Evolutionary conservation across 2,888 invertebrate genomes (phyloP), one percentile per base, ranked within the genome.

Genomic region (Mythimna vitellina): DNA sequence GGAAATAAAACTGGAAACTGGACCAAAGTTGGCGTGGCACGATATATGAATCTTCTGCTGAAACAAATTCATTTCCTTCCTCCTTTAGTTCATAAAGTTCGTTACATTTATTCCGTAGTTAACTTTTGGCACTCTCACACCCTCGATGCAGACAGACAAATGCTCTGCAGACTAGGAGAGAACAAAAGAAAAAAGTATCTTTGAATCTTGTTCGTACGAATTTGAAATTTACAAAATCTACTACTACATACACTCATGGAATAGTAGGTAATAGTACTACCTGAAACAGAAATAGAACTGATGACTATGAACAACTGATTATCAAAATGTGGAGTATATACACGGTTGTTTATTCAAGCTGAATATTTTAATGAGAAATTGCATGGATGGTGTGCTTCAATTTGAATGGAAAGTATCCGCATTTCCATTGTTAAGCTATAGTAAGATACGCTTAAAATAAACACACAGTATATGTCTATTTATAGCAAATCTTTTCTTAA

Each of bases 351-450:
- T 81, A 80, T 81, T 78, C 79, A 79, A 85, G 80, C 83, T 71
- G 71, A 84, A 85, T 81, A 89, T 87, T 89, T 89, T 86, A 88
- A 89, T 87, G 84, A 87, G 82, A 68, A 75, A 72, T 73, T 65
- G 65, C 73, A 79, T 78, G 53, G 68, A 82, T 72, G 74, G 54
- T 70, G 66, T 60, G 57, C 63, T 78, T 73, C 53, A 76, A 38
- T 69, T 78, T 80, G 65, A 79, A 87, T 78, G 56, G 69, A 65
- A 77, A 70, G 54, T 75, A 68, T 80, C 38, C 62, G 71, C 57
- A 70, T 78, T 76, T 70, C 63, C 61, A 53, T 64, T 73, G 56
- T 73, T 62, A 53, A 35, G 10, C 35, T 14, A n/a, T 25, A 49
- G 17, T 38, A 14, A 22, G 25, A 6, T 46, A 46, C 46, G 46